These are phyloP conservation scores for Albula glossodonta DNA, from an alignment of 2,113 vertebrate species.

Conservation along the genomic window DNA sequence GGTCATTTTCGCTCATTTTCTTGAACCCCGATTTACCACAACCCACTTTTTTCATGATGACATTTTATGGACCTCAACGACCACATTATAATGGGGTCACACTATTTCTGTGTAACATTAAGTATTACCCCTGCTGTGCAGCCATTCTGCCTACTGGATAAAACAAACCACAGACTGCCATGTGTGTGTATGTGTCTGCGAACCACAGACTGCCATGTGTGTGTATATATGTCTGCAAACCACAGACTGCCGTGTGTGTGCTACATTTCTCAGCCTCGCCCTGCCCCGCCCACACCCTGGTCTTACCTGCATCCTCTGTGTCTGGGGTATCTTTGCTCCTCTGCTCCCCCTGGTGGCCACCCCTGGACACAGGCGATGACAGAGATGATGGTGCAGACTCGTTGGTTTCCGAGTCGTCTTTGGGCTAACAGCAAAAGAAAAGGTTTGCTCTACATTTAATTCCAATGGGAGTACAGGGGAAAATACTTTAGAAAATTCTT, in stretches of 20 bases:
- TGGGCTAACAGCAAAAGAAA: conserved; percentile 59
- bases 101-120: too few relatives aligned
- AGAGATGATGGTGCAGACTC: conserved; percentile 65
- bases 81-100: too few relatives aligned
- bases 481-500: neutral
- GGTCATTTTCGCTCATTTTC: too few relatives aligned
- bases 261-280: neutral
- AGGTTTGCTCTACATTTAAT: neutral
- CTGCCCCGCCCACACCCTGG: neutral
- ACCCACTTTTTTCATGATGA: too few relatives aligned
- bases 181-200: too few relatives aligned
- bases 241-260: neutral
- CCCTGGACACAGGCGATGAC: conserved; percentile 71
- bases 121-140: too few relatives aligned
- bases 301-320: conserved; percentile 70
- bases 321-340: conserved; percentile 67
- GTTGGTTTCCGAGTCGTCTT: conserved; percentile 65
- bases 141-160: too few relatives aligned
- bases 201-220: too few relatives aligned
- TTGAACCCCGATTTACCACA: too few relatives aligned
- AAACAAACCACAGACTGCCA: too few relatives aligned
- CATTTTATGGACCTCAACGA: too few relatives aligned
- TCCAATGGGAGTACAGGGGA: neutral
- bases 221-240: too few relatives aligned
- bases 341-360: conserved; percentile 63